Evolutionary conservation across 2,113 vertebrate species (phyloP), one percentile per base, ranked within the genome.

Genomic region (Rhombomys opimus): DNA sequence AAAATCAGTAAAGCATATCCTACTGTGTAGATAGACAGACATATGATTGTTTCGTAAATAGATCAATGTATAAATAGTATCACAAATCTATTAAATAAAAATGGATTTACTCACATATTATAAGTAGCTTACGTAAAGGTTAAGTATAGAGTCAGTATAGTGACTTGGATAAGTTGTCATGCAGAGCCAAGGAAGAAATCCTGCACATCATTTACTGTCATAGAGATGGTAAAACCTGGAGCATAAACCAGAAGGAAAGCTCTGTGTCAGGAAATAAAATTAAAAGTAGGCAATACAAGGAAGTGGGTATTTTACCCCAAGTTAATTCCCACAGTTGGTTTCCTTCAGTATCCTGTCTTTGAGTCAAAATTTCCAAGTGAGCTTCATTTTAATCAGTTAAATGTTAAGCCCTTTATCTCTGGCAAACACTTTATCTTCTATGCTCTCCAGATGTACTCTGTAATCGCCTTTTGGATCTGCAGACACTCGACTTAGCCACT

Each of bases 241-340:
- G 4, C 3, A 72, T 57, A 65, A 81, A 89, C 65, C 41, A 67
- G 75, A 65, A 92, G 57, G 72, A 76, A 25, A 2, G 46, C 27
- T n/a, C 25, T 68, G 38, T n/a, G 5, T 52, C 38, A 59, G 50
- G 76, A 80, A 68, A 52, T 63, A 96, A 91, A 96, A 80, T 82
- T 46, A 88, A 73, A 92, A 70, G 13, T 4, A 65, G 67, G 65
- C 18, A 63, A 65, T 81, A 38, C 41, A 46, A 54, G 38, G 41
- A 84, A 54, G 38, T 65, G 20, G 25, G 10, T 54, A 46, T 46
- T 41, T 78, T 41, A 75, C 22, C 20, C 4, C 46, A 46, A 18
- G 35, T 85, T 76, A 84, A 67, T 76, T 90, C 1, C 13, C 59
- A 67, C 1, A 67, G 70, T 52, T 35, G 15, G 67, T 41, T 65